Evolutionary conservation across 2,113 vertebrate species (phyloP).

Genomic region (Microtus pennsylvanicus): DNA sequence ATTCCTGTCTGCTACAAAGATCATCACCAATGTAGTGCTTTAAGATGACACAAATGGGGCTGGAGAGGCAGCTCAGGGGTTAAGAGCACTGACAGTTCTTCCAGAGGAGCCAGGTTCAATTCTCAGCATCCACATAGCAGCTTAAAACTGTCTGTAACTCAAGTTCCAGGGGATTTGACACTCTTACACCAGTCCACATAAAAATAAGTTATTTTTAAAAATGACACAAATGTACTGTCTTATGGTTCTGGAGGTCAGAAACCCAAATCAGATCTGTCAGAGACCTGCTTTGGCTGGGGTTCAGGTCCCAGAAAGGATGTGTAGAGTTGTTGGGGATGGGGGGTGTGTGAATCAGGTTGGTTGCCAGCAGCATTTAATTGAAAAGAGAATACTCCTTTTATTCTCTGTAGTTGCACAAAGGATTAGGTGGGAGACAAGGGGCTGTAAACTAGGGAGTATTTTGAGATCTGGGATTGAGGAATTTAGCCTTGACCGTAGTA

Average conservation of each 20-base stretch:
- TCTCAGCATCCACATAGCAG: too few species aligned
- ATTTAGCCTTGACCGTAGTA: too few species aligned
- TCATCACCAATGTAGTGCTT: background rate
- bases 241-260: background rate
- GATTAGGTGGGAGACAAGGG: too few species aligned
- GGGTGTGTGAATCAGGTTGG: background rate
- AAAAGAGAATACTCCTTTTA: background rate
- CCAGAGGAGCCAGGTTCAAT: too few species aligned
- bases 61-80: too few species aligned
- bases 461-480: background rate
- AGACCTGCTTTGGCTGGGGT: background rate
- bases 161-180: too few species aligned
- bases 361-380: background rate
- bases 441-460: too few species aligned
- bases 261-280: background rate
- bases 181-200: too few species aligned
- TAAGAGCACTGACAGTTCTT: too few species aligned
- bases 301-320: background rate
- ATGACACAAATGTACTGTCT: background rate
- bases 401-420: too few species aligned
- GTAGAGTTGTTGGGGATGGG: background rate
- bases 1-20: background rate
- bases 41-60: background rate
- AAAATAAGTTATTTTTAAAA: background rate
- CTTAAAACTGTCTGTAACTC: too few species aligned